Evolutionary conservation across 1,140 invertebrate species (phyloP), one percentile per base, ranked within the genome.

Genomic region (Araneus ventricosus): DNA sequence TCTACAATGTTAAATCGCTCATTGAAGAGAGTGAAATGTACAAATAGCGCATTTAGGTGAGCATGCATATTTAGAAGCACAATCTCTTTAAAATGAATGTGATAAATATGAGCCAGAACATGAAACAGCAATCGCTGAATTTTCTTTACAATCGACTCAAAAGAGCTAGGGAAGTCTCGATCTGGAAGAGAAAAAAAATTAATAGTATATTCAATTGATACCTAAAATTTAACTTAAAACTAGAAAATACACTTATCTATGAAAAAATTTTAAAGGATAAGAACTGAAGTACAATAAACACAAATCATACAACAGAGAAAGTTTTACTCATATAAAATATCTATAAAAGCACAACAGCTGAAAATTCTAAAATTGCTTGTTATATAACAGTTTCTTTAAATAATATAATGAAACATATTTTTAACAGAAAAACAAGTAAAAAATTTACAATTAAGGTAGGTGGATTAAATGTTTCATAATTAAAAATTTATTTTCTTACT

Each of bases 61-160:
- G 98, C 97, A 96, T 99, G 98, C 94, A 99, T 96, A 95, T 97
- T 97, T 95, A 99, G 97, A 94, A 98, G 96, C 95, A 98, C 97
- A 95, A 99, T 97, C 96, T 99, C 98, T 96, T 98, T 97, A 96
- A 99, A 99, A 97, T 99, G 99, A 96, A 98, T 97, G 96, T 99
- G 98, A 96, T 99, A 99, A 95, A 99, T 97, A 96, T 99, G 99
- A 95, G 99, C 98, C 96, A 99, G 96, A 95, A 99, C 98, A 96
- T 99, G 99, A 96, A 99, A 99, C 96, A 99, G 97, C 96, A 99
- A 97, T 95, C 98, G 97, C 96, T 99, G 97, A 95, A 99, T 99
- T 96, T 99, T 99, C 96, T 98, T 98, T 95, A 99, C 98, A 95
- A 98, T 98, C 95, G 97, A 97, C 96, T 99, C 98, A 96, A 99